These are phyloP conservation scores for Phaonia tiefii DNA, from an alignment of 2,888 invertebrate genomes.

Conservation along the genomic window DNA sequence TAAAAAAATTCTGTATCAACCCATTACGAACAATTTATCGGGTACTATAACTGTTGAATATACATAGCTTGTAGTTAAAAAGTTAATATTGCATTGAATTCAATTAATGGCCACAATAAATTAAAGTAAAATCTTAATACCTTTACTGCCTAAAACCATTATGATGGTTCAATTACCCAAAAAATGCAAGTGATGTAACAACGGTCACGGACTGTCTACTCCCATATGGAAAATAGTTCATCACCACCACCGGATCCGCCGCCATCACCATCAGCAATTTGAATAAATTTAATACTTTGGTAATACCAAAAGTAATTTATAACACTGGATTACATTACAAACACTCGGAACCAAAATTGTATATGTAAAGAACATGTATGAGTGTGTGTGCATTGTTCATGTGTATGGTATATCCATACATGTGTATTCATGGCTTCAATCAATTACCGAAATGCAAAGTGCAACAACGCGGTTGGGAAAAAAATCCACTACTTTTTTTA, in stretches of 20 bases:
- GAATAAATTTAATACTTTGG: constrained; percentile 44
- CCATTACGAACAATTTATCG: too few relatives aligned
- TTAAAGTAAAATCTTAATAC: constrained; percentile 18
- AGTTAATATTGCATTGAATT: too few relatives aligned
- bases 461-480: constrained; percentile 29
- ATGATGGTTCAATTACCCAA: constrained; percentile 6
- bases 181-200: background rate
- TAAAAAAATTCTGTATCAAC: too few relatives aligned
- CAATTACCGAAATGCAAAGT: constrained; percentile 60
- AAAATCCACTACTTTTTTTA: constrained; percentile 51
- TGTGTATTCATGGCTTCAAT: constrained; percentile 59
- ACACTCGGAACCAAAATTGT: too few relatives aligned
- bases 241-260: background rate
- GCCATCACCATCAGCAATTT: too few relatives aligned
- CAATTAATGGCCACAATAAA: constrained; percentile 29
- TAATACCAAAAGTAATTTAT: constrained; percentile 63
- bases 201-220: constrained; percentile 24
- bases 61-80: too few relatives aligned
- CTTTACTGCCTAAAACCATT: constrained; percentile 32
- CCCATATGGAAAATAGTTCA: constrained; percentile 25
- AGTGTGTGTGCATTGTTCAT: background rate
- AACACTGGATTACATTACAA: constrained; percentile 54
- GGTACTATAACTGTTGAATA: too few relatives aligned
- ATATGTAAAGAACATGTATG: too few relatives aligned
- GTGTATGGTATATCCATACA: constrained; percentile 4